Conservation (phyloP, 1,140 invertebrate species). For the Leptinotarsa undecemlineata region DNA sequence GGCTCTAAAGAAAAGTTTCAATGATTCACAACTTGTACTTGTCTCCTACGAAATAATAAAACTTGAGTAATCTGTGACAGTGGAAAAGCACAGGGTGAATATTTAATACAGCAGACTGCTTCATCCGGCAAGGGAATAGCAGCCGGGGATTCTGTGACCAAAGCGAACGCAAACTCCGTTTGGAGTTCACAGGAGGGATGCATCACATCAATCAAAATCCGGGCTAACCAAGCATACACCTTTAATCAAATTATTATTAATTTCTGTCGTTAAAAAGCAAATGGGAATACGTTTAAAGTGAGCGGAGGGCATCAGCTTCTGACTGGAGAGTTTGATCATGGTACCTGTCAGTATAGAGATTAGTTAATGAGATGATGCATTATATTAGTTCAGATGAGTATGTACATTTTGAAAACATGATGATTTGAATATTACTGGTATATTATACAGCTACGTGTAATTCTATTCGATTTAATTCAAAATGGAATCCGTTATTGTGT, state of each 20-base stretch:
- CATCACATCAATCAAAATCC: conserved; percentile 15
- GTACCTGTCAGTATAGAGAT: conserved; percentile 11
- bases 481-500: too few relatives aligned
- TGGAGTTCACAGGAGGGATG: neutral
- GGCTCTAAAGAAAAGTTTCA: conserved; percentile 3
- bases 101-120: conserved; percentile 21
- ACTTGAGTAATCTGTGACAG: conserved; percentile 16
- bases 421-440: too few relatives aligned
- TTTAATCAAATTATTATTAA: conserved; percentile 22
- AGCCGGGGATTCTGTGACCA: neutral
- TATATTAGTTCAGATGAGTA: neutral
- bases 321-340: conserved; percentile 10
- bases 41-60: conserved; percentile 19
- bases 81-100: conserved; percentile 18
- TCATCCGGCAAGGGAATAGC: conserved; percentile 18
- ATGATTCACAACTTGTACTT: neutral
- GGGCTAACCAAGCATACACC: conserved; percentile 17
- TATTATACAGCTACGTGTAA: too few relatives aligned
- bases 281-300: conserved; percentile 5
- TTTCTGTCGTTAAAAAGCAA: conserved; percentile 21
- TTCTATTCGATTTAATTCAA: too few relatives aligned
- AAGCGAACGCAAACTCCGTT: neutral
- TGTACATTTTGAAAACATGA: too few relatives aligned
- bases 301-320: neutral
- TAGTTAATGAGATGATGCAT: conserved; percentile 13